Percentiles rank a stretch among this genome's conserved stretches.
phyloP scores from a whole-genome alignment of 30 jellyfish, hydroid and myxozoan genomes.

The Chrysaora quinquecirrha region DNA sequence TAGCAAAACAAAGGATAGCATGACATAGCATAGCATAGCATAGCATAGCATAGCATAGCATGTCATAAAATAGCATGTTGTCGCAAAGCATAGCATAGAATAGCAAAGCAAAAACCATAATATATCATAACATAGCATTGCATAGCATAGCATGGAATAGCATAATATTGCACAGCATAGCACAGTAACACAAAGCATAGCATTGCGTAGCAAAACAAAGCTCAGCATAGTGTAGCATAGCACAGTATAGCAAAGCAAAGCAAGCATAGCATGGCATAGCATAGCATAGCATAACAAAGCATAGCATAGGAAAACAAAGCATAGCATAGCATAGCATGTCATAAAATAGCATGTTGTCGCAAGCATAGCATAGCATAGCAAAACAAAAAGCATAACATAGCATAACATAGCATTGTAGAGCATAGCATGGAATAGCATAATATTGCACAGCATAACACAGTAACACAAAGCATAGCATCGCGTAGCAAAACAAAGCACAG shows the following conservation, averaged over 20 bases:
- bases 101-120: background rate
- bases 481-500: constrained; percentile 24
- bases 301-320: background rate
- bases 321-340: background rate
- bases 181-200: no score
- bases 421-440: constrained; percentile 30
- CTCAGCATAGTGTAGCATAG: no score
- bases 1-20: background rate
- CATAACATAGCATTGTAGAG: constrained; percentile 36
- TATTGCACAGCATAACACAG: constrained; percentile 30
- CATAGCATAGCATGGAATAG: no score
- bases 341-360: background rate
- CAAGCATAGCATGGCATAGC: background rate
- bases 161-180: constrained; percentile 23
- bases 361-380: background rate
- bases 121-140: background rate
- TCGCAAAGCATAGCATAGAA: background rate
- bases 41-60: background rate
- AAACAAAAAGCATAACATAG: constrained; percentile 19
- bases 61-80: background rate
- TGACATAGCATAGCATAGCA: background rate
- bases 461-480: constrained; percentile 24
- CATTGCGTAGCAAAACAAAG: no score
- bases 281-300: background rate
- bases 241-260: background rate